phyloP scores from a whole-genome alignment of 1,140 invertebrate genomes.

The Anastrepha obliqua region DNA sequence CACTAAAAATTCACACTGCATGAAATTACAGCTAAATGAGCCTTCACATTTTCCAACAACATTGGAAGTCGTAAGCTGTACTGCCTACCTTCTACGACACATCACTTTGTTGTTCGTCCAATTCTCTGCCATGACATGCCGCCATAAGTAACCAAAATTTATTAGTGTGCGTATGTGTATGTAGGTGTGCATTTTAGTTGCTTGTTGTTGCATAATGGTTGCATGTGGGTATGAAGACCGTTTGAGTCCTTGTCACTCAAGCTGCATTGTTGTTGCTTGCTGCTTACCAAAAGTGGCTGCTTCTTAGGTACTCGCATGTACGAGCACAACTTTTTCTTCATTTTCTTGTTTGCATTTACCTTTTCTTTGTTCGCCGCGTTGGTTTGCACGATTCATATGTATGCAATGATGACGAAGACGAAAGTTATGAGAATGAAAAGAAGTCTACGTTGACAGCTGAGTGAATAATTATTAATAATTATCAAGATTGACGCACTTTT shows the following conservation, averaged over 20 bases:
- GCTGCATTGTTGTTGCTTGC: constrained; percentile 13
- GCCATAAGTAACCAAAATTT: neutral
- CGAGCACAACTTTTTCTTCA: neutral
- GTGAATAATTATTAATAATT: constrained; percentile 53
- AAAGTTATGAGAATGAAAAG: neutral
- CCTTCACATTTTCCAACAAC: neutral
- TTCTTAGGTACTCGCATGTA: neutral
- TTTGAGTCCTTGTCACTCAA: neutral
- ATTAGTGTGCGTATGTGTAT: neutral
- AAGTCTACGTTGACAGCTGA: neutral
- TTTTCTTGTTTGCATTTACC: neutral
- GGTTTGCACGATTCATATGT: neutral
- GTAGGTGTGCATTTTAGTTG: constrained; percentile 39
- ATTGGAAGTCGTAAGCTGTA: neutral
- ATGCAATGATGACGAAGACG: constrained; percentile 25
- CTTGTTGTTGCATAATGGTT: constrained; percentile 3
- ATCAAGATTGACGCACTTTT: constrained; percentile 33
- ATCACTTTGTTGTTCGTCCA: neutral
- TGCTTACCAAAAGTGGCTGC: constrained; percentile 28
- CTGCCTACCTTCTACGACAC: neutral
- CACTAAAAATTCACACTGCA: neutral
- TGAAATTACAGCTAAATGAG: neutral
- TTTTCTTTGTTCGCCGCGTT: neutral
- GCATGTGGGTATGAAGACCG: neutral
- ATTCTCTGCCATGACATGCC: neutral